Evolutionary conservation across 2,113 vertebrate species (phyloP).

Genomic region (Heliornis fulica): DNA sequence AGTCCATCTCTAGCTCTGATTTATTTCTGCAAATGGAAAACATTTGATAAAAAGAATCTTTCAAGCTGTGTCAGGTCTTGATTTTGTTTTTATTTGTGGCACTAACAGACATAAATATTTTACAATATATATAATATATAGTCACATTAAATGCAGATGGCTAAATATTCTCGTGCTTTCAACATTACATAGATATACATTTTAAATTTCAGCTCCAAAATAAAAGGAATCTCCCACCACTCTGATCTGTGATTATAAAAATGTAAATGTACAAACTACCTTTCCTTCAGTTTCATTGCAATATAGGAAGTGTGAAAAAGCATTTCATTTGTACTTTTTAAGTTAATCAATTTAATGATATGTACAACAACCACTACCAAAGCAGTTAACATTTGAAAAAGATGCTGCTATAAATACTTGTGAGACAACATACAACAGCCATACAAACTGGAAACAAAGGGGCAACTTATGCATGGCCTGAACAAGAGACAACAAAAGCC

Average conservation of each 20-base stretch:
- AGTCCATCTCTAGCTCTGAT: not conserved
- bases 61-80: not conserved
- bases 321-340: not conserved
- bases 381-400: not conserved
- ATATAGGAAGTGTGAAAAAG: conserved; percentile 32
- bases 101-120: conserved; percentile 65
- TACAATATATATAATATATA: conserved; percentile 45
- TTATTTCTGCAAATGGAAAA: not conserved
- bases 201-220: not conserved
- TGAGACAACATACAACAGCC: not conserved
- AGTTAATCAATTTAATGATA: conserved; percentile 40
- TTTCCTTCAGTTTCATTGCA: conserved; percentile 9
- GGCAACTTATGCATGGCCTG: not conserved
- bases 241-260: conserved; percentile 19
- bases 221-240: not conserved
- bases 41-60: not conserved
- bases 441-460: not conserved
- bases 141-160: conserved; percentile 20
- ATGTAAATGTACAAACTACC: conserved; percentile 25
- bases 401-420: not conserved
- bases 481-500: not conserved
- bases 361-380: conserved; percentile 17
- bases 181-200: not conserved
- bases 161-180: not conserved
- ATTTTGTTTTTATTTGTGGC: conserved; percentile 74